Conservation (phyloP, 2,797 vertebrate species). For the Sternotherus odoratus region DNA sequence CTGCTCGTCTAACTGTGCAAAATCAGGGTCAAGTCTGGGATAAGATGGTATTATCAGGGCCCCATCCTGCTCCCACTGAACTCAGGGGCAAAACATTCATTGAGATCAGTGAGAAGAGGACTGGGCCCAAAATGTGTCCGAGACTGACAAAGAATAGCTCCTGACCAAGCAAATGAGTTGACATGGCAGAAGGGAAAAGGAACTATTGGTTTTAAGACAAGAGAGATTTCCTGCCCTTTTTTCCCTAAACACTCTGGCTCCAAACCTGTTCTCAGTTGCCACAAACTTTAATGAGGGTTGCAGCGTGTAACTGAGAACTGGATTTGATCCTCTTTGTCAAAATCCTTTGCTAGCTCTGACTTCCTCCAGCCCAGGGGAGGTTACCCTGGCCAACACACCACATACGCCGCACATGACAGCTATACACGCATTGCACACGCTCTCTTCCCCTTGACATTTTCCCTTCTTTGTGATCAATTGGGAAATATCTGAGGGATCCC, state of each 20-base stretch:
- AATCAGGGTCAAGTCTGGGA: constrained; percentile 25
- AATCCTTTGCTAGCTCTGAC: fast-evolving
- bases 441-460: background rate
- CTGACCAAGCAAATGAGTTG: background rate
- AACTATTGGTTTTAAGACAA: background rate
- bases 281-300: background rate
- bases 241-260: background rate
- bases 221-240: background rate
- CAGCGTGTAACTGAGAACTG: background rate
- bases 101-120: background rate
- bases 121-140: background rate
- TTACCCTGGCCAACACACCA: background rate
- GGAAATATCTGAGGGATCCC: background rate
- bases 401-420: background rate
- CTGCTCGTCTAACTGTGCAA: constrained; percentile 53
- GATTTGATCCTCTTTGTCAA: background rate
- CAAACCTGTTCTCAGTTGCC: fast-evolving
- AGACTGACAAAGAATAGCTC: background rate
- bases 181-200: background rate
- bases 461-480: background rate
- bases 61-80: fast-evolving
- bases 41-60: background rate
- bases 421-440: background rate
- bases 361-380: background rate
- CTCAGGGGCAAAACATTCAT: background rate